Evolutionary conservation across 2,888 invertebrate genomes (phyloP).

Genomic region (Galerucella pusilla): DNA sequence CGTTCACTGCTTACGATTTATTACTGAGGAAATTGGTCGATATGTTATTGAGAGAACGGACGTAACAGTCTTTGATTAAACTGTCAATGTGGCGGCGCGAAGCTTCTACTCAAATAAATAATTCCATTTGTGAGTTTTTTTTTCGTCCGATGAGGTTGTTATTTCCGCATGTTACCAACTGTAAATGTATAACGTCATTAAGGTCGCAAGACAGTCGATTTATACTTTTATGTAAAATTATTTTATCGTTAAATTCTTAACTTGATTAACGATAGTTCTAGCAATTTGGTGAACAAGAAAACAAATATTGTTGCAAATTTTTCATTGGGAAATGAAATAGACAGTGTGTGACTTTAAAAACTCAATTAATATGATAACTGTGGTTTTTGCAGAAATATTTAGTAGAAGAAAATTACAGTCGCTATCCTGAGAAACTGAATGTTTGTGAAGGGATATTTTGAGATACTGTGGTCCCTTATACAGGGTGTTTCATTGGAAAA

Average conservation of each 20-base stretch:
- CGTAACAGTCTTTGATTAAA: conserved; percentile 44
- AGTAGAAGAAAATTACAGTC: no score
- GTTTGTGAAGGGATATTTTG: no score
- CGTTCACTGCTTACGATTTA: conserved; percentile 44
- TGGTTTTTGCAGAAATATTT: no score
- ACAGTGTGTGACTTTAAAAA: no score
- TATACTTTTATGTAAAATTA: not conserved
- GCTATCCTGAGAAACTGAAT: no score
- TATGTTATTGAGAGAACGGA: conserved; percentile 42
- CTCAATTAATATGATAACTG: no score
- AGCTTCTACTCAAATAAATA: conserved; percentile 37
- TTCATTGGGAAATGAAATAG: no score
- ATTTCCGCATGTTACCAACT: not conserved
- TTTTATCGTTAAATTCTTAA: not conserved
- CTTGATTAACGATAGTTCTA: no score
- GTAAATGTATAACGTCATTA: not conserved
- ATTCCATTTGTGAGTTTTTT: conserved; percentile 38
- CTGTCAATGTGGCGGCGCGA: conserved; percentile 40
- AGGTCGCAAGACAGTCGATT: not conserved
- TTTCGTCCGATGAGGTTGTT: not conserved
- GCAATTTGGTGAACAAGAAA: not conserved
- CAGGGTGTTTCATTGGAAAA: no score
- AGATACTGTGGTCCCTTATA: no score
- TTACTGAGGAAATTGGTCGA: conserved; percentile 44
- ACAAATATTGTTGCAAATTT: not conserved